Percentiles rank a stretch among this genome's conserved stretches.
Conservation (phyloP, 2,113 vertebrate genomes). For the Symphodus melops region DNA sequence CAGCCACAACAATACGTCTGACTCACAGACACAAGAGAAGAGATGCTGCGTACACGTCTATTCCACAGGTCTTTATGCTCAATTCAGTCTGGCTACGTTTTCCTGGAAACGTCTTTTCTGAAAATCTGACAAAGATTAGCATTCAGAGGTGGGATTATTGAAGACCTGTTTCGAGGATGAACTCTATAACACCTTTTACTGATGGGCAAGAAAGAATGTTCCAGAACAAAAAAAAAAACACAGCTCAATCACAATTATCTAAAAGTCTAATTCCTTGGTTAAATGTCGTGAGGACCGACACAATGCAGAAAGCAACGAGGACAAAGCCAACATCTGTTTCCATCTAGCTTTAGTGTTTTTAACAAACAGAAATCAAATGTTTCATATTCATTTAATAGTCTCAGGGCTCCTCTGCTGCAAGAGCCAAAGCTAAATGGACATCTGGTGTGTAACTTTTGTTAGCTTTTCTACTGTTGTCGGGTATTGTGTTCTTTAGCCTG, state of each 20-base stretch:
- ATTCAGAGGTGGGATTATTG: not conserved
- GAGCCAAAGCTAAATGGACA: not conserved
- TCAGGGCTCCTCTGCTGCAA: slow-evolving; percentile 5
- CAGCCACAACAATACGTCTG: slow-evolving; percentile 21
- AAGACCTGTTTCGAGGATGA: not conserved
- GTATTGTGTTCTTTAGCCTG: too few relatives aligned
- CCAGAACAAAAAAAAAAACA: not conserved
- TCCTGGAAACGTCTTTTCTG: not conserved
- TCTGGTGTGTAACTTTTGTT: not conserved
- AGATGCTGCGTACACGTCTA: not conserved
- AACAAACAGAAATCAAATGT: not conserved
- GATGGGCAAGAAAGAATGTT: not conserved
- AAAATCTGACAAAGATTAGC: slow-evolving; percentile 2
- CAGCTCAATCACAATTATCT: not conserved
- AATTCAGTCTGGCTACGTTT: slow-evolving; percentile 6
- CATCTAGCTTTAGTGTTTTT: not conserved
- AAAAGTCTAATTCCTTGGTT: too few relatives aligned
- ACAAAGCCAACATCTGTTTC: not conserved
- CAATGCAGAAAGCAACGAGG: too few relatives aligned
- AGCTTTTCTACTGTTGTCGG: not conserved
- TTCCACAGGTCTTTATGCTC: slow-evolving; percentile 17
- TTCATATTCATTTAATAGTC: not conserved
- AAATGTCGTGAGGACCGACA: too few relatives aligned
- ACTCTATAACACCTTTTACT: not conserved
- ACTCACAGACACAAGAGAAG: slow-evolving; percentile 9